Percentiles rank a stretch among this genome's conserved stretches.
Evolutionary conservation across 1,140 invertebrate species (phyloP).

Genomic region (Agrypnia vestita): DNA sequence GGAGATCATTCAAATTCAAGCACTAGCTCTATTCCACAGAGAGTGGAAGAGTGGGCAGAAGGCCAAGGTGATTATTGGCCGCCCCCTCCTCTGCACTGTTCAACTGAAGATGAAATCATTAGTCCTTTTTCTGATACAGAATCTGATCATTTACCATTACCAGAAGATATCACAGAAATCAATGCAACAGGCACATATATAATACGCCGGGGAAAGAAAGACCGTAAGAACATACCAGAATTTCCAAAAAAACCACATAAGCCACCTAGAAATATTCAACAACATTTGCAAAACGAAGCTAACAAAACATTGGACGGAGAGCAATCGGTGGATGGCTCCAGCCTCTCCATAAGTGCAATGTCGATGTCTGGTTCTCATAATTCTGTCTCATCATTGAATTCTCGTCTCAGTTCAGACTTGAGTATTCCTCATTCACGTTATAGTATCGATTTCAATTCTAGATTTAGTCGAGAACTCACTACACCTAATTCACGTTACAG

Average conservation of each 20-base stretch:
- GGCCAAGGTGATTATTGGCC: conserved; percentile 76
- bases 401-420: conserved; percentile 74
- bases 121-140: conserved; percentile 79
- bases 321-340: conserved; percentile 71
- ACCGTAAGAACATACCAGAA: conserved; percentile 69
- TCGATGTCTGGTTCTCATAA: conserved; percentile 64
- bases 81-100: conserved; percentile 75
- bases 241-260: conserved; percentile 67
- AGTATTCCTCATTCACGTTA: conserved; percentile 74
- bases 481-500: conserved; percentile 77
- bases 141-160: conserved; percentile 73
- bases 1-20: conserved; percentile 75
- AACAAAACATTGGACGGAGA: conserved; percentile 63
- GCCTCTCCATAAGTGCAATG: conserved; percentile 71
- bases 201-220: conserved; percentile 77
- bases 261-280: conserved; percentile 56
- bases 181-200: conserved; percentile 82
- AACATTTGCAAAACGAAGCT: conserved; percentile 57
- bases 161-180: conserved; percentile 72
- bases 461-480: conserved; percentile 74
- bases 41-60: conserved; percentile 68
- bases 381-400: conserved; percentile 75
- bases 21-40: conserved; percentile 75
- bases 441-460: conserved; percentile 74
- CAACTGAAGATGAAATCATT: conserved; percentile 77